A percentile compares a stretch with the other conserved stretches of the same genome.
Conservation (phyloP, 2,888 invertebrate genomes). For the Hypsopygia costalis region DNA sequence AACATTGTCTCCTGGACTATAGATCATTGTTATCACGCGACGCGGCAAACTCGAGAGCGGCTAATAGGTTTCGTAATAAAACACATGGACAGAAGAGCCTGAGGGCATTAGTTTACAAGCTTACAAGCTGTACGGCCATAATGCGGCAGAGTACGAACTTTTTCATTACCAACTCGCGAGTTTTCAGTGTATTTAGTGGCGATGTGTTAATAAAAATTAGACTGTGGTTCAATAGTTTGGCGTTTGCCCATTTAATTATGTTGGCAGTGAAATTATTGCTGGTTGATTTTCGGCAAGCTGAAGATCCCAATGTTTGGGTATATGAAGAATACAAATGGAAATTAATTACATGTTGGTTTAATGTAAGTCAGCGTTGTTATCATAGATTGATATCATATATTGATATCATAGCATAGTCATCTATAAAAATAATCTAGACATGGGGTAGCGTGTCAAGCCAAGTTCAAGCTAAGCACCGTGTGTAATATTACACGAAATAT, state of each 20-base stretch:
- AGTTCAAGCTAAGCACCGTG: too few species aligned
- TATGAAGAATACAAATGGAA: constrained; percentile 54
- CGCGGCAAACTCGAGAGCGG: background rate
- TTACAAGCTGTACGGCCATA: background rate
- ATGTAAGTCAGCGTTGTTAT: constrained; percentile 40
- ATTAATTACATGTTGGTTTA: constrained; percentile 65
- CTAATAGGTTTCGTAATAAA: background rate
- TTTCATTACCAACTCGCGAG: constrained; percentile 16
- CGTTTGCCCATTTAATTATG: constrained; percentile 36
- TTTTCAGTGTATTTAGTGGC: constrained; percentile 33
- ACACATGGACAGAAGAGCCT: background rate
- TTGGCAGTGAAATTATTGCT: constrained; percentile 37
- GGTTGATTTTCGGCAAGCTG: constrained; percentile 48
- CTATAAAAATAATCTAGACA: too few species aligned
- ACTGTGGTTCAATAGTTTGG: constrained; percentile 39
- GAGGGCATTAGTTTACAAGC: background rate
- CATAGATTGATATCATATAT: too few species aligned
- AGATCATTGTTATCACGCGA: background rate
- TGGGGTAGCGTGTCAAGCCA: too few species aligned
- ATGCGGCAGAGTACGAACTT: background rate
- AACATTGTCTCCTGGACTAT: background rate
- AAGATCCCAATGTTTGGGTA: constrained; percentile 41
- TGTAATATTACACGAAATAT: too few species aligned
- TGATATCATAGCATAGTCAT: too few species aligned
- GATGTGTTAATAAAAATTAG: constrained; percentile 44